Conservation (phyloP, 2,113 vertebrate genomes). For the Pedionomus torquatus region DNA sequence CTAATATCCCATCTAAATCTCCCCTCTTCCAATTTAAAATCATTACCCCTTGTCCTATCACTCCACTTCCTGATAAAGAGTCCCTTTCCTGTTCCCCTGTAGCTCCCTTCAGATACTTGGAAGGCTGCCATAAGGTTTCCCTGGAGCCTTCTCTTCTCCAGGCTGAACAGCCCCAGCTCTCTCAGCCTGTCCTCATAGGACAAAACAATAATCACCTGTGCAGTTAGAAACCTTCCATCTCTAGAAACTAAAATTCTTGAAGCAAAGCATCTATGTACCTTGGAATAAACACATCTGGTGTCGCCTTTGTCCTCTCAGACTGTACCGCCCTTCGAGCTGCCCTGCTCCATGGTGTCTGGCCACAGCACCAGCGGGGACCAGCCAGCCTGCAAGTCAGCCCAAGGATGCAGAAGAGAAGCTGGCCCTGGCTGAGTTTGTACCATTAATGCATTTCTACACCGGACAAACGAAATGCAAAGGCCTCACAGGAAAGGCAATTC, state of each 20-base stretch:
- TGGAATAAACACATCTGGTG: neutral
- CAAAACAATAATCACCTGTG: neutral
- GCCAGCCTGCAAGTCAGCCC: neutral
- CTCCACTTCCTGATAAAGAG: too few relatives aligned
- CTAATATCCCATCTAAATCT: too few relatives aligned
- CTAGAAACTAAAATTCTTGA: neutral
- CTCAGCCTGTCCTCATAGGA: too few relatives aligned
- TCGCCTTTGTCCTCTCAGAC: neutral
- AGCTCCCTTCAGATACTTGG: too few relatives aligned
- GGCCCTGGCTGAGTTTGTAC: neutral
- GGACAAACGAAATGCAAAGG: neutral
- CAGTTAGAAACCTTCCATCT: neutral
- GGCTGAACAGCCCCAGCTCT: too few relatives aligned
- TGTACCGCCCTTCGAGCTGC: accelerated
- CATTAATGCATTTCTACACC: accelerated
- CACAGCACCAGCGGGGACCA: neutral
- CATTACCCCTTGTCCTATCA: too few relatives aligned
- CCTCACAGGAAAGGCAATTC: neutral
- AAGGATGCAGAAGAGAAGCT: neutral
- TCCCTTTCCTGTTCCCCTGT: too few relatives aligned
- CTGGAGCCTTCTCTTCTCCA: too few relatives aligned
- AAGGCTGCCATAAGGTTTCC: too few relatives aligned
- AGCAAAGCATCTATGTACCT: neutral
- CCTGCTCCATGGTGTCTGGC: neutral
- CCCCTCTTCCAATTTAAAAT: too few relatives aligned